Conservation (phyloP, 2,888 invertebrate species). For the Entomobrya proxima region DNA sequence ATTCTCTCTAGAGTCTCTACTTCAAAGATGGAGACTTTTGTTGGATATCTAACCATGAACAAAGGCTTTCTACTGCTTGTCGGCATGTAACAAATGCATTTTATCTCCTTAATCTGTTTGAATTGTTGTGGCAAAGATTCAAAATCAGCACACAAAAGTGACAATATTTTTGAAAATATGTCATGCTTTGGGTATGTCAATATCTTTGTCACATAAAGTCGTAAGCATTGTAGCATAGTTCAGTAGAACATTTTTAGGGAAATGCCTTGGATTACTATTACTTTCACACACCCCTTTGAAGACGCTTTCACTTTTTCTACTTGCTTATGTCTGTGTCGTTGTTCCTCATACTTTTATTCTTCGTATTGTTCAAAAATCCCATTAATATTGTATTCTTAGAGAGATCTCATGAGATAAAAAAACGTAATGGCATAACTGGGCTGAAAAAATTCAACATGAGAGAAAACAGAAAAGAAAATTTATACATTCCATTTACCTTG, state of each 20-base stretch:
- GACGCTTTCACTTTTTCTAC: neutral
- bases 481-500: conserved; percentile 4
- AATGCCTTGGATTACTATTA: neutral
- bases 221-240: neutral
- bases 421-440: neutral
- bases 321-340: neutral
- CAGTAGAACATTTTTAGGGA: neutral
- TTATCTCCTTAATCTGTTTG: neutral
- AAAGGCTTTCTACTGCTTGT: neutral
- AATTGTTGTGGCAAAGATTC: conserved; percentile 1
- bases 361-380: neutral
- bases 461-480: conserved; percentile 9
- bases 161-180: neutral
- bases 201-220: neutral
- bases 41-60: neutral
- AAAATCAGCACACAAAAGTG: neutral
- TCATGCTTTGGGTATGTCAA: neutral
- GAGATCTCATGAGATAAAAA: neutral
- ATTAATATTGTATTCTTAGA: conserved; percentile 9
- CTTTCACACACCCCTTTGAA: neutral
- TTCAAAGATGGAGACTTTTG: conserved; percentile 4
- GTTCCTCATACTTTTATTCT: neutral
- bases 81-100: neutral
- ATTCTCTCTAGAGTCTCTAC: neutral
- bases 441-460: conserved; percentile 4